Evolutionary conservation across 1,140 invertebrate species (phyloP).

Genomic region (Coenobita brevimanus): DNA sequence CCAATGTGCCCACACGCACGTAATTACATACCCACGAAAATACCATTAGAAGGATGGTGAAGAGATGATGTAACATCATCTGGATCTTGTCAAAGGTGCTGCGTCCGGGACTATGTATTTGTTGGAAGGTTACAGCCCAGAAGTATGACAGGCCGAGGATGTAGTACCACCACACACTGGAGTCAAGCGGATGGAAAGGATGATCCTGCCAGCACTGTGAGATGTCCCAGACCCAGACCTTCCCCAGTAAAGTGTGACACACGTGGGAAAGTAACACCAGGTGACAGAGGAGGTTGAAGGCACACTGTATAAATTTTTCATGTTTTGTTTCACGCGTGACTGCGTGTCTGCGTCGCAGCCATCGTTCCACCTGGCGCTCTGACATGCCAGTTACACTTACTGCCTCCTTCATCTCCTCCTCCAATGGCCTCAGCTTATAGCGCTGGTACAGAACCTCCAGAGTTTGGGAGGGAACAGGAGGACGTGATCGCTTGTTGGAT

Average conservation of each 20-base stretch:
- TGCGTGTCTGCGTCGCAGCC: conserved; percentile 83
- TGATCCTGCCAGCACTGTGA: conserved; percentile 89
- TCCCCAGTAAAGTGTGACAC: conserved; percentile 89
- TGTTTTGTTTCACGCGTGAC: not conserved
- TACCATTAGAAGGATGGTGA: conserved; percentile 73
- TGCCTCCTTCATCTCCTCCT: conserved; percentile 72
- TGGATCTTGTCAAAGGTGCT: conserved; percentile 60
- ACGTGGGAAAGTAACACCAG: conserved; percentile 87
- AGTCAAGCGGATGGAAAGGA: conserved; percentile 73
- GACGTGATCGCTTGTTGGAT: not conserved
- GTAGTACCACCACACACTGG: conserved; percentile 79
- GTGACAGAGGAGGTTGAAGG: conserved; percentile 90
- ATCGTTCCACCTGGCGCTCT: conserved; percentile 91
- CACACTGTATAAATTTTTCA: conserved; percentile 58
- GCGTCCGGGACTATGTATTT: conserved; percentile 12
- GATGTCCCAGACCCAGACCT: conserved; percentile 95
- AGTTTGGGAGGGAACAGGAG: conserved; percentile 5
- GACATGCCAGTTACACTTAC: conserved; percentile 90
- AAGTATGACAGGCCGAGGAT: conserved; percentile 87
- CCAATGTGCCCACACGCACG: conserved; percentile 90
- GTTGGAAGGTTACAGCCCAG: conserved; percentile 75
- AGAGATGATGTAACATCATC: conserved; percentile 80
- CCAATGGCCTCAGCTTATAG: conserved; percentile 12
- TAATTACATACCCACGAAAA: conserved; percentile 97
- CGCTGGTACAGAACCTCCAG: conserved; percentile 24